phyloP scores from a whole-genome alignment of 37 sponge, comb jelly and placozoan genomes.

The Lycopodina hypogea region DNA sequence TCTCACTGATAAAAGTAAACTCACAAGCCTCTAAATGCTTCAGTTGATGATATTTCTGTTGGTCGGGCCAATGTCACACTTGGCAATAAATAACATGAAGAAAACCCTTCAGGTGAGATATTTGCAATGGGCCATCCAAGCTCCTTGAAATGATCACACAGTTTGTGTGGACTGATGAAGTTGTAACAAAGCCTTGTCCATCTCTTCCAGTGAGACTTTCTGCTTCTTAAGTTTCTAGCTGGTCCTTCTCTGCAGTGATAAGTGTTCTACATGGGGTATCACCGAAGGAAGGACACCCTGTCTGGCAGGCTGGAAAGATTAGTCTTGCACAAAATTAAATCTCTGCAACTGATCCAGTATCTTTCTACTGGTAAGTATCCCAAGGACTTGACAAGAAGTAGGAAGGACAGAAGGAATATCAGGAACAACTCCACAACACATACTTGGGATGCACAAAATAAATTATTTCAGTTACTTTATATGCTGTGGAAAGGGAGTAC shows the following conservation, averaged over 20 bases:
- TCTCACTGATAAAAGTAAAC: conserved; percentile 92
- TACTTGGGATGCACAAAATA: too few relatives aligned
- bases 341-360: too few relatives aligned
- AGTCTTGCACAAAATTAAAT: too few relatives aligned
- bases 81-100: conserved; percentile 99
- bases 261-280: conserved; percentile 46
- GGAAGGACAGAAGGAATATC: too few relatives aligned
- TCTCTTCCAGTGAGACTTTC: conserved; percentile 92
- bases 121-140: conserved; percentile 94
- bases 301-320: too few relatives aligned
- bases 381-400: too few relatives aligned
- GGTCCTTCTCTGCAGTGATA: conserved; percentile 87
- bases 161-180: conserved; percentile 70
- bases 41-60: conserved; percentile 96
- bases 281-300: too few relatives aligned
- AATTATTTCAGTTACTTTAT: too few relatives aligned
- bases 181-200: conserved; percentile 90
- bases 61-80: conserved; percentile 99
- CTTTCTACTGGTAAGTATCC: too few relatives aligned
- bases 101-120: conserved; percentile 95
- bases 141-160: conserved; percentile 96
- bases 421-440: too few relatives aligned
- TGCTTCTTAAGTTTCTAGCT: conserved; percentile 98
- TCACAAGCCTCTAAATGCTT: conserved; percentile 92
- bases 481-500: too few relatives aligned